Evolutionary conservation across 2,113 vertebrate genomes (phyloP).

Genomic region (Dasyornis broadbenti): DNA sequence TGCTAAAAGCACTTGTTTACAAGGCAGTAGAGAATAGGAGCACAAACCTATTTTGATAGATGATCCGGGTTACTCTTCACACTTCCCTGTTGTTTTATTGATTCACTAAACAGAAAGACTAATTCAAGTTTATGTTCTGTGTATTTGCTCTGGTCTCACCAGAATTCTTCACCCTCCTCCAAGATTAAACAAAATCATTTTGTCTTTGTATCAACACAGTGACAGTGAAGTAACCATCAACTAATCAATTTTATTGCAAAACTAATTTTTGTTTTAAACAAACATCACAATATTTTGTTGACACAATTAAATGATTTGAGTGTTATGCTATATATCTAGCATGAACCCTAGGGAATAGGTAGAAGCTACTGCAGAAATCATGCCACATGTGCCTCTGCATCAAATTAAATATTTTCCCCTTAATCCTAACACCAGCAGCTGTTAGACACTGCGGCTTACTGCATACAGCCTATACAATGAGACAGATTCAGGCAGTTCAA

Average conservation of each 20-base stretch:
- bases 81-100: constrained; percentile 66
- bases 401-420: constrained; percentile 75
- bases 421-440: constrained; percentile 76
- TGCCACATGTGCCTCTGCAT: constrained; percentile 61
- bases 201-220: constrained; percentile 46
- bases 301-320: constrained; percentile 73
- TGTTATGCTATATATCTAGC: constrained; percentile 49
- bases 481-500: constrained; percentile 62
- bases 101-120: constrained; percentile 71
- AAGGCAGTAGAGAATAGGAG: constrained; percentile 43
- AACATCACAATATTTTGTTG: constrained; percentile 67
- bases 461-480: constrained; percentile 73
- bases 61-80: constrained; percentile 42
- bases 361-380: constrained; percentile 61
- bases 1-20: constrained; percentile 49
- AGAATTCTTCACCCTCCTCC: constrained; percentile 30
- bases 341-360: constrained; percentile 63
- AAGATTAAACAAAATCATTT: constrained; percentile 62
- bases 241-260: constrained; percentile 67
- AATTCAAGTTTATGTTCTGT: constrained; percentile 67
- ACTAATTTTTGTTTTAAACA: constrained; percentile 72
- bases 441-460: constrained; percentile 69
- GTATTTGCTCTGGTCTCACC: constrained; percentile 49
- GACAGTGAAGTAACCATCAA: constrained; percentile 55
- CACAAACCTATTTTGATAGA: constrained; percentile 60